A percentile compares a stretch with the other conserved stretches of the same genome.
These are phyloP conservation scores for Zoanthus sociatus DNA, from an alignment of 92 coral and sea anemone genomes.

Conservation along the genomic window DNA sequence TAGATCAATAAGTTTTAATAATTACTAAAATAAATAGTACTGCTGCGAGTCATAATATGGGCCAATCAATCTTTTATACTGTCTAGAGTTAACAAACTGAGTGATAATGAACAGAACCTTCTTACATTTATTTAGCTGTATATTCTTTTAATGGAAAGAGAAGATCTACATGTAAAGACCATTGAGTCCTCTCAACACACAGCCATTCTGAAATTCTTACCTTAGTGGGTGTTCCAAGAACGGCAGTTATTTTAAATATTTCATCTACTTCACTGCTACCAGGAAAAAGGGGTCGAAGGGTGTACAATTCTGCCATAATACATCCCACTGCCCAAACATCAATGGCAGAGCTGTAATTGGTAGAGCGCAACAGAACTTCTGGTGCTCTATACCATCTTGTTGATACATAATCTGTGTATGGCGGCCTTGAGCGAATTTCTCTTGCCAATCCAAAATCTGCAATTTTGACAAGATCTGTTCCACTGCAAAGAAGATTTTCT, in stretches of 20 bases:
- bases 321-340: constrained; percentile 97
- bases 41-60: background rate
- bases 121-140: no score
- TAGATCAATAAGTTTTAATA: no score
- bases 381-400: constrained; percentile 99
- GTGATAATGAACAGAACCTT: no score
- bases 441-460: constrained; percentile 99
- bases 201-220: constrained; percentile 34
- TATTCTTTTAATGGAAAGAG: no score
- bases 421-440: constrained; percentile 95
- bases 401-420: constrained; percentile 97
- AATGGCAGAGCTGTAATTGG: constrained; percentile 94
- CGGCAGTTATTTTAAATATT: constrained; percentile 85
- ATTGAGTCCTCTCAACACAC: no score
- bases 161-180: no score
- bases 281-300: constrained; percentile 95
- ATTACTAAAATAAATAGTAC: background rate
- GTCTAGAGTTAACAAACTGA: no score
- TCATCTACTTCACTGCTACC: constrained; percentile 99
- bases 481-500: constrained; percentile 93
- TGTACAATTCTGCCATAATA: constrained; percentile 96
- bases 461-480: constrained; percentile 93
- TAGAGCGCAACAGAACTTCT: constrained; percentile 91
- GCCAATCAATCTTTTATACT: no score
- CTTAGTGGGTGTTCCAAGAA: constrained; percentile 95